phyloP scores from a whole-genome alignment of 2,888 invertebrate species.

The Tubulanus polymorphus region DNA sequence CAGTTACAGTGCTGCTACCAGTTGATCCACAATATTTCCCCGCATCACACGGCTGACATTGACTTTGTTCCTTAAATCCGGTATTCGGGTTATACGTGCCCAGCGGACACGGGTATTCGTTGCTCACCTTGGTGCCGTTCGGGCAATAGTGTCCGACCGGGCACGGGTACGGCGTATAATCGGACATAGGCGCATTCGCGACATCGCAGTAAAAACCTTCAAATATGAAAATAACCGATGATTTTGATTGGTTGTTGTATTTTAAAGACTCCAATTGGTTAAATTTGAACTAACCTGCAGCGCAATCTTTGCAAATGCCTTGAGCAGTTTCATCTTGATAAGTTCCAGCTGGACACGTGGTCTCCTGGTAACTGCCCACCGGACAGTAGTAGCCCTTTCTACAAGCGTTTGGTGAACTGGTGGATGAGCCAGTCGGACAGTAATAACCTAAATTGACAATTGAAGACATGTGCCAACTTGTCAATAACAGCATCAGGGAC shows the following conservation, averaged over 20 bases:
- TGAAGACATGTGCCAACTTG: too few species aligned
- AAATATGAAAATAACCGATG: neutral
- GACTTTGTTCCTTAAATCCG: slow-evolving; percentile 25
- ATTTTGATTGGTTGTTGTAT: neutral
- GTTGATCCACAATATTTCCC: slow-evolving; percentile 39
- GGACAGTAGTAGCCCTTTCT: slow-evolving; percentile 40
- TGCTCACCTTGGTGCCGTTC: slow-evolving; percentile 35
- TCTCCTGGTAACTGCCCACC: slow-evolving; percentile 33
- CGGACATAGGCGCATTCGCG: slow-evolving; percentile 32
- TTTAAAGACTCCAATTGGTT: neutral
- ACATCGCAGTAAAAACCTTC: slow-evolving; percentile 43
- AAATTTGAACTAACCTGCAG: slow-evolving; percentile 30
- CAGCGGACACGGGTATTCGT: slow-evolving; percentile 40
- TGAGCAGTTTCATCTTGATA: slow-evolving; percentile 43
- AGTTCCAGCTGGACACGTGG: slow-evolving; percentile 39
- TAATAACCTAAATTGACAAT: slow-evolving; percentile 41
- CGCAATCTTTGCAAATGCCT: slow-evolving; percentile 39
- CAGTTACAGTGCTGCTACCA: slow-evolving; percentile 28
- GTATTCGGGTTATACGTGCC: slow-evolving; percentile 43
- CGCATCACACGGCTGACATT: slow-evolving; percentile 41
- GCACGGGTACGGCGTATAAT: slow-evolving; percentile 38
- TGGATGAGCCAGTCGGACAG: slow-evolving; percentile 44
- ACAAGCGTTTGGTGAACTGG: slow-evolving; percentile 34
- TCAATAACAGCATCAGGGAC: too few species aligned
- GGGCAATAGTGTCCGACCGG: slow-evolving; percentile 48